phyloP scores from a whole-genome alignment of 2,797 vertebrate genomes.

The Eospalax fontanierii region DNA sequence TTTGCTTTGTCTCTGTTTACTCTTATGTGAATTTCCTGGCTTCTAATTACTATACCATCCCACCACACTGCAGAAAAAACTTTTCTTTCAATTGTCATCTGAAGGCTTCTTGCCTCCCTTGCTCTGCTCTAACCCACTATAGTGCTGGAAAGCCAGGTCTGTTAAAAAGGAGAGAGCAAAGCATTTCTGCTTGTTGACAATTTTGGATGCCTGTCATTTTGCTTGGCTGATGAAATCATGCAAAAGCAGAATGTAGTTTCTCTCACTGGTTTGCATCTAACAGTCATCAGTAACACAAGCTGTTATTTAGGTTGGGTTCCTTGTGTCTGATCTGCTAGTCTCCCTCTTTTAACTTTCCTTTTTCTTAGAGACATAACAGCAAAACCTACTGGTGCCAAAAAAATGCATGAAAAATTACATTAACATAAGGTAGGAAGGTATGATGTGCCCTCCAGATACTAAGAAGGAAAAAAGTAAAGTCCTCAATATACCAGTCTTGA shows the following conservation, averaged over 20 bases:
- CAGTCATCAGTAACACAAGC: neutral
- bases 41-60: neutral
- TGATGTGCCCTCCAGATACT: neutral
- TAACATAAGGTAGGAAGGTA: neutral
- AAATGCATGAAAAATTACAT: neutral
- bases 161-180: neutral
- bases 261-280: neutral
- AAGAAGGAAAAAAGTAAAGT: neutral
- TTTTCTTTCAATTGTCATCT: neutral
- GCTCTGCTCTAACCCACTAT: neutral
- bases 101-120: neutral
- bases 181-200: neutral
- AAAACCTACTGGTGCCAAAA: neutral
- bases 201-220: slow-evolving; percentile 13
- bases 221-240: slow-evolving; percentile 47
- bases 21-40: neutral
- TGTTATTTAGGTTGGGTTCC: neutral
- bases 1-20: neutral
- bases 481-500: neutral
- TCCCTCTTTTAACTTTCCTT: slow-evolving; percentile 2
- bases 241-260: slow-evolving; percentile 28
- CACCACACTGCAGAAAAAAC: neutral
- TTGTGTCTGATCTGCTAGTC: neutral
- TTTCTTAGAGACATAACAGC: neutral
- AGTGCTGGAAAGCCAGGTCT: neutral